Percentiles rank a stretch among this genome's conserved stretches.
These are phyloP conservation scores for Aplochiton taeniatus DNA, from an alignment of 2,797 vertebrate species.

Conservation along the genomic window DNA sequence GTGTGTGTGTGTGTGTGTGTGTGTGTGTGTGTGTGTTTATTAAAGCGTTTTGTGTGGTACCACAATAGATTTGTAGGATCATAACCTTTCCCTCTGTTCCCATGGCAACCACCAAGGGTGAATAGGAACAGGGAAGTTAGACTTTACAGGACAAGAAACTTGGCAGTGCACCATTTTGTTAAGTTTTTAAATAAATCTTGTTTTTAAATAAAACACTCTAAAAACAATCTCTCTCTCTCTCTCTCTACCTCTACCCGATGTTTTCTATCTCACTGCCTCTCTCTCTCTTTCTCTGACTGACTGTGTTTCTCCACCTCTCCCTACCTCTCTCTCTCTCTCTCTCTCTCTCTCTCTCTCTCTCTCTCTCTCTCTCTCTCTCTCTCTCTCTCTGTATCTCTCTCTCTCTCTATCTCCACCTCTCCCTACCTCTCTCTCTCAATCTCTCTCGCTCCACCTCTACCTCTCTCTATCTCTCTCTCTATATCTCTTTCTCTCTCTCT, in stretches of 20 bases:
- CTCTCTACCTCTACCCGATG: neutral
- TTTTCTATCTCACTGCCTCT: neutral
- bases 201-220: too few species aligned
- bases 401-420: neutral
- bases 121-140: neutral
- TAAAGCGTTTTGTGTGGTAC: too few species aligned
- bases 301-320: too few species aligned
- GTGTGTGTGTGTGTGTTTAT: too few species aligned
- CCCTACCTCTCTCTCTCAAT: too few species aligned
- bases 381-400: neutral
- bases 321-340: neutral
- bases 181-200: too few species aligned
- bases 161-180: too few species aligned
- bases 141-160: neutral
- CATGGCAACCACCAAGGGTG: constrained; percentile 7
- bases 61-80: neutral
- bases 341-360: too few species aligned
- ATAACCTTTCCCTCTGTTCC: constrained; percentile 11
- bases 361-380: neutral
- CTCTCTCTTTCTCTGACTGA: neutral
- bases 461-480: neutral
- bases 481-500: neutral
- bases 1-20: too few species aligned
- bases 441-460: too few species aligned
- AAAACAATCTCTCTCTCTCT: neutral